Evolutionary conservation across 1,140 invertebrate genomes (phyloP), one percentile per base, ranked within the genome.

Genomic region (Condylostylus longicornis): DNA sequence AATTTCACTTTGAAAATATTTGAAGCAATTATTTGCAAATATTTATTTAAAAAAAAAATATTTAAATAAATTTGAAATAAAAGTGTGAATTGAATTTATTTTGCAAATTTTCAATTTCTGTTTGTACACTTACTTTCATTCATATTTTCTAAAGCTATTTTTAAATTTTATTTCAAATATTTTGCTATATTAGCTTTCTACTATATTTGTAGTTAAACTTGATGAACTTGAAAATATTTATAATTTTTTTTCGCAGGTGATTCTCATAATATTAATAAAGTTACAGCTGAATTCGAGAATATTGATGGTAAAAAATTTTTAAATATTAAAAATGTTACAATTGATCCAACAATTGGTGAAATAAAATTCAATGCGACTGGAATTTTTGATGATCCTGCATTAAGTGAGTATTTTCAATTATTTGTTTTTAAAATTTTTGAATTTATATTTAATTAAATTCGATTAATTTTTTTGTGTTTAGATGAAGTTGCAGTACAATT

Each of bases 401-500:
- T 61, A 9, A 61, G 58, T 61, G 38, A 51, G 48, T n/a, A n/a
- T n/a, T n/a, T n/a, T n/a, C n/a, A n/a, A n/a, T n/a, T n/a, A n/a
- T n/a, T n/a, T n/a, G n/a, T n/a, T n/a, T n/a, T n/a, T n/a, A n/a
- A n/a, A n/a, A n/a, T n/a, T n/a, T n/a, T n/a, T n/a, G n/a, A n/a
- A n/a, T n/a, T n/a, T n/a, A n/a, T n/a, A n/a, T n/a, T n/a, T n/a
- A n/a, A n/a, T n/a, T n/a, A n/a, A n/a, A n/a, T n/a, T n/a, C 37
- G 15, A 28, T 14, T 32, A 19, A 20, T 37, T 35, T 14, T 18
- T 25, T 14, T 18, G 10, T 31, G 18, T 23, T 5, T 13, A 60
- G 57, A 59, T 45, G 42, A 49, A 18, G 43, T 59, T 28, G 45
- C 57, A n/a, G 25, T 59, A 40, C 51, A 60, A 19, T 59, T 59